Evolutionary conservation across 1,140 invertebrate genomes (phyloP).

Genomic region (Zaprionus nigranus): DNA sequence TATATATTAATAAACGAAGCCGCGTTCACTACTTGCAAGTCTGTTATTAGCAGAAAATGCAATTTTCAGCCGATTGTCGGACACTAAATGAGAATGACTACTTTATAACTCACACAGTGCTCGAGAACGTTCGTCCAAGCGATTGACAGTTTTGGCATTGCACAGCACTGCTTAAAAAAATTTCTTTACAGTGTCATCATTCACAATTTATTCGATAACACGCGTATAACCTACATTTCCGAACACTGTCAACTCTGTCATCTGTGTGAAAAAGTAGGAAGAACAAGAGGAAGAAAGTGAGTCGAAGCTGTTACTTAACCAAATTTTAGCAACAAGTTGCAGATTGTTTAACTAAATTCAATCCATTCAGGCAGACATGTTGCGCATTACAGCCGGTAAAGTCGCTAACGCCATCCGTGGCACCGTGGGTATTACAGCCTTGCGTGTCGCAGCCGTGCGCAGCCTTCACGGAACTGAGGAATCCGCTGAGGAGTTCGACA

Average conservation of each 20-base stretch:
- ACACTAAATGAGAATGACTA: conserved; percentile 49
- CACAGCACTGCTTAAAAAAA: conserved; percentile 20
- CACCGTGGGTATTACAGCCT: conserved; percentile 58
- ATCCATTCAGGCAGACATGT: conserved; percentile 80
- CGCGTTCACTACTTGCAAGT: conserved; percentile 45
- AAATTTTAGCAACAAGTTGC: conserved; percentile 60
- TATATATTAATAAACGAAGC: conserved; percentile 38
- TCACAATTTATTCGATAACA: conserved; percentile 25
- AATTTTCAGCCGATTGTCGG: conserved; percentile 56
- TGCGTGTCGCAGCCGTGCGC: conserved; percentile 73
- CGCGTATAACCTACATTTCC: background rate
- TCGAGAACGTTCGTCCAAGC: conserved; percentile 31
- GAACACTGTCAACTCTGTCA: conserved; percentile 39
- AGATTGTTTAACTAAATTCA: conserved; percentile 35
- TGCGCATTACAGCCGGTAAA: conserved; percentile 85
- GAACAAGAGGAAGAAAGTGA: conserved; percentile 65
- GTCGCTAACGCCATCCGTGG: conserved; percentile 78
- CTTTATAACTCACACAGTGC: conserved; percentile 38
- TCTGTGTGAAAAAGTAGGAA: conserved; percentile 60
- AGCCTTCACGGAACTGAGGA: conserved; percentile 82
- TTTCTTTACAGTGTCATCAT: background rate
- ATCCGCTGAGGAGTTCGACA: conserved; percentile 90
- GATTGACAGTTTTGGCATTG: conserved; percentile 33
- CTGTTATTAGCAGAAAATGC: conserved; percentile 58
- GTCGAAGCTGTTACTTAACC: conserved; percentile 75